Evolutionary conservation across 2,888 invertebrate species (phyloP).

Genomic region (Agrochola circellaris): DNA sequence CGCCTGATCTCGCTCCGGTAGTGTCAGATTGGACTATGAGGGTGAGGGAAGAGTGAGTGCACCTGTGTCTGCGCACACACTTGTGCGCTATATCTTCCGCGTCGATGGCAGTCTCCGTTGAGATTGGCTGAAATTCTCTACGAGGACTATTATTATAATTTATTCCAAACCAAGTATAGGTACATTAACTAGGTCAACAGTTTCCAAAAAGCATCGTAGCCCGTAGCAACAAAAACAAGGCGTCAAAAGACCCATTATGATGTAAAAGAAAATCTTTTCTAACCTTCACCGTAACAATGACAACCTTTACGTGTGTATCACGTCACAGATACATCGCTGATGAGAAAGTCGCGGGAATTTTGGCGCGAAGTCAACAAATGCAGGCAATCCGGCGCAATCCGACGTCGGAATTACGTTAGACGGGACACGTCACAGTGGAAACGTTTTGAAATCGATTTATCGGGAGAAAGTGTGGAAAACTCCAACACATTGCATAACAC

Average conservation of each 20-base stretch:
- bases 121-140: too few relatives aligned
- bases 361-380: slow-evolving; percentile 48
- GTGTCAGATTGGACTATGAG: too few relatives aligned
- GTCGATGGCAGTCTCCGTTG: too few relatives aligned
- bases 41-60: too few relatives aligned
- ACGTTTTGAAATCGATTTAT: slow-evolving; percentile 19
- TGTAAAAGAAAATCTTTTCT: slow-evolving; percentile 13
- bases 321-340: slow-evolving; percentile 21
- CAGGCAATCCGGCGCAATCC: not conserved
- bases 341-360: slow-evolving; percentile 19
- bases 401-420: not conserved
- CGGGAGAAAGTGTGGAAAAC: not conserved
- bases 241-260: slow-evolving; percentile 1
- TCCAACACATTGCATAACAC: not conserved
- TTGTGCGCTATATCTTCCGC: too few relatives aligned
- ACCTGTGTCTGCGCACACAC: too few relatives aligned
- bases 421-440: slow-evolving; percentile 34
- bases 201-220: too few relatives aligned
- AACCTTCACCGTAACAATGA: slow-evolving; percentile 36
- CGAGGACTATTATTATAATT: too few relatives aligned
- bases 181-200: too few relatives aligned
- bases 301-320: not conserved
- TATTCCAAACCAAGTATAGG: too few relatives aligned
- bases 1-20: not conserved
- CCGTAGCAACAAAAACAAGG: too few relatives aligned